Conservation (phyloP, 2,113 vertebrate genomes). For the Melanotaenia duboulayi region DNA sequence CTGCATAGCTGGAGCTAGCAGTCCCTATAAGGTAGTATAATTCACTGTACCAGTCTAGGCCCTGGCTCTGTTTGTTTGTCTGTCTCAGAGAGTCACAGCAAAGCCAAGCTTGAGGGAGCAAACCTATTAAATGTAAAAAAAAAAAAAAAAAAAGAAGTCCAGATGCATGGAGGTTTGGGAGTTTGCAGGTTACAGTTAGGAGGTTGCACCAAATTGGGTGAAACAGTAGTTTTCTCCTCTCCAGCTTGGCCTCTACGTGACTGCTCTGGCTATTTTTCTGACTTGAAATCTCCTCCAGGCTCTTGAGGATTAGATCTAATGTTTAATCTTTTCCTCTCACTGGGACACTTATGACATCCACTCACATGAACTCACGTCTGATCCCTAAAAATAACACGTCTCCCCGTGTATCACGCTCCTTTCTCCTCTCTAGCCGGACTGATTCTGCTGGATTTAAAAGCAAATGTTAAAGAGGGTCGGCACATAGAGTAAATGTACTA, state of each 20-base stretch:
- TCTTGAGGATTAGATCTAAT: constrained; percentile 48
- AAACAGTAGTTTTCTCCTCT: constrained; percentile 35
- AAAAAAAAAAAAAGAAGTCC: not conserved
- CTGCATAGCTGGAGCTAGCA: constrained; percentile 92
- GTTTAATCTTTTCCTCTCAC: constrained; percentile 41
- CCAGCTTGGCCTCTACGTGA: constrained; percentile 61
- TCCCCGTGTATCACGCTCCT: constrained; percentile 53
- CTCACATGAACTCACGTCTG: constrained; percentile 51
- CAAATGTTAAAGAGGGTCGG: constrained; percentile 24
- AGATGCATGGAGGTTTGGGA: not conserved
- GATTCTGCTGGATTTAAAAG: constrained; percentile 44
- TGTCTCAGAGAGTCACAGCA: constrained; percentile 61
- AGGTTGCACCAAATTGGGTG: constrained; percentile 12
- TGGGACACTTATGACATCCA: constrained; percentile 29
- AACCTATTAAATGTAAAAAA: constrained; percentile 1
- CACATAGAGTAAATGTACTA: constrained; percentile 52
- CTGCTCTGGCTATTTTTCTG: constrained; percentile 31
- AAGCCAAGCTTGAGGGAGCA: constrained; percentile 58
- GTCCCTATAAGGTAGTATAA: constrained; percentile 92
- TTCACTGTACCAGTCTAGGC: constrained; percentile 71
- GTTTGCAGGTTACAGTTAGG: constrained; percentile 20
- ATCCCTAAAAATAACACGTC: constrained; percentile 39
- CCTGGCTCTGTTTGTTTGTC: constrained; percentile 71
- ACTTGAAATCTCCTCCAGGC: constrained; percentile 50
- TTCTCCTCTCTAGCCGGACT: constrained; percentile 44